Evolutionary conservation across 2,113 vertebrate genomes (phyloP).

Genomic region (Cyphomyrus plagiostoma): DNA sequence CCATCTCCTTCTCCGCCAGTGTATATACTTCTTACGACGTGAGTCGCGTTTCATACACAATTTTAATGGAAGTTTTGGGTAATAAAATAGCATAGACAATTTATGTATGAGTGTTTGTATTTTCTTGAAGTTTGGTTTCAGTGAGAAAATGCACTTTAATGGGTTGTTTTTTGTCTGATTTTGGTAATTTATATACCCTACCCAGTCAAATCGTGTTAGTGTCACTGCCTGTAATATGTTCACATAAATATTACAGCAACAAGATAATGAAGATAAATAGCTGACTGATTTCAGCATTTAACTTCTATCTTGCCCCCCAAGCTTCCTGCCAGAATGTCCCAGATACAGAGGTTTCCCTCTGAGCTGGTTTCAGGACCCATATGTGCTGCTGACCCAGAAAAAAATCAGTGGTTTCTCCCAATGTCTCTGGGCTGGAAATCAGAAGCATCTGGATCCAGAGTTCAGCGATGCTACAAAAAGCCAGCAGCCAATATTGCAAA

Average conservation of each 20-base stretch:
- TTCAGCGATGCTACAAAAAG: slow-evolving; percentile 1
- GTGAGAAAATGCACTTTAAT: background rate
- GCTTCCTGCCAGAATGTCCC: slow-evolving; percentile 5
- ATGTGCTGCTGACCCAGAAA: slow-evolving; percentile 3
- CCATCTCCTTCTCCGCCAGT: no score
- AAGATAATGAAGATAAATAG: slow-evolving; percentile 12
- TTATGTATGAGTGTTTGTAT: background rate
- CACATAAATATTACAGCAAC: background rate
- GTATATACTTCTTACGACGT: background rate
- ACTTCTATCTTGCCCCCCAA: background rate
- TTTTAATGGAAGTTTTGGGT: background rate
- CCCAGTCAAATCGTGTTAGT: background rate
- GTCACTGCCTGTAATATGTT: slow-evolving; percentile 9
- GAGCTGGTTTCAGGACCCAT: background rate
- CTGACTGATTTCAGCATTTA: slow-evolving; percentile 11
- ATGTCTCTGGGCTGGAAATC: background rate
- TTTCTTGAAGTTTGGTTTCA: background rate
- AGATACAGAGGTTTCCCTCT: slow-evolving; percentile 3
- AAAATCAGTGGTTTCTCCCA: background rate
- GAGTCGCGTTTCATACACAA: background rate
- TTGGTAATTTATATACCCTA: background rate
- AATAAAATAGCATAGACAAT: background rate
- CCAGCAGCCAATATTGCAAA: background rate
- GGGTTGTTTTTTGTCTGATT: background rate
- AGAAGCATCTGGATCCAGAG: background rate